A percentile compares a stretch with the other conserved stretches of the same genome.
These are phyloP conservation scores for Scaptomyza tumidula DNA, from an alignment of 2,888 invertebrate species.

Conservation along the genomic window DNA sequence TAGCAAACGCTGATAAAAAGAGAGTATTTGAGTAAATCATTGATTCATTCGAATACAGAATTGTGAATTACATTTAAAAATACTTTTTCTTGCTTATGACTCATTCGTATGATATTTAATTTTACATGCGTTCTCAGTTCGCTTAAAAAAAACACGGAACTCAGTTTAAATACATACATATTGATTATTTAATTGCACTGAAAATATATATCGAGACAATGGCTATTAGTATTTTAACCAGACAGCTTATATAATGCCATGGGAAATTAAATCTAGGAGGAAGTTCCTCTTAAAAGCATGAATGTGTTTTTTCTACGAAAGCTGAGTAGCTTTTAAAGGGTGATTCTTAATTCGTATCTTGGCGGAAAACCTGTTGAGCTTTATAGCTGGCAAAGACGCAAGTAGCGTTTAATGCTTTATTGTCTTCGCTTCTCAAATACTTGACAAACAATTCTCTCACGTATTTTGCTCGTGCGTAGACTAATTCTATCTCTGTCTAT, in stretches of 20 bases:
- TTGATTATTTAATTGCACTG: constrained; percentile 18
- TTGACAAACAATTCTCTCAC: constrained; percentile 46
- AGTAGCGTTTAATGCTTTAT: constrained; percentile 16
- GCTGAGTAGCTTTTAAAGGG: constrained; percentile 1
- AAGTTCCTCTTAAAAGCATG: not conserved
- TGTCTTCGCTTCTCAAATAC: constrained; percentile 35
- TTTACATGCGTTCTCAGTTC: constrained; percentile 2
- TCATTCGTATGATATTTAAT: constrained; percentile 34
- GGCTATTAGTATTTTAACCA: constrained; percentile 7
- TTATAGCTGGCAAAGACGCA: constrained; percentile 32
- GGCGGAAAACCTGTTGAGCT: constrained; percentile 18
- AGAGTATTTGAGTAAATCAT: constrained; percentile 2
- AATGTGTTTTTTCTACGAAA: constrained; percentile 3
- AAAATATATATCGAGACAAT: constrained; percentile 1
- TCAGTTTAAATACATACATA: constrained; percentile 24
- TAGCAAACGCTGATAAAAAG: constrained; percentile 51
- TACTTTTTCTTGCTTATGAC: constrained; percentile 42
- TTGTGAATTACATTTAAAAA: constrained; percentile 34
- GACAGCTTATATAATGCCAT: constrained; percentile 14
- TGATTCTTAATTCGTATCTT: constrained; percentile 1
- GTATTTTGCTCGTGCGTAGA: constrained; percentile 26
- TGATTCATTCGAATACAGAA: constrained; percentile 30
- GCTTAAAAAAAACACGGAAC: constrained; percentile 60
- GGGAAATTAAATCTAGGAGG: constrained; percentile 22
- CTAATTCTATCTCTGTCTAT: constrained; percentile 3